These are phyloP conservation scores for Camponotus floridanus DNA, from an alignment of 1,140 invertebrate species.

Conservation along the genomic window DNA sequence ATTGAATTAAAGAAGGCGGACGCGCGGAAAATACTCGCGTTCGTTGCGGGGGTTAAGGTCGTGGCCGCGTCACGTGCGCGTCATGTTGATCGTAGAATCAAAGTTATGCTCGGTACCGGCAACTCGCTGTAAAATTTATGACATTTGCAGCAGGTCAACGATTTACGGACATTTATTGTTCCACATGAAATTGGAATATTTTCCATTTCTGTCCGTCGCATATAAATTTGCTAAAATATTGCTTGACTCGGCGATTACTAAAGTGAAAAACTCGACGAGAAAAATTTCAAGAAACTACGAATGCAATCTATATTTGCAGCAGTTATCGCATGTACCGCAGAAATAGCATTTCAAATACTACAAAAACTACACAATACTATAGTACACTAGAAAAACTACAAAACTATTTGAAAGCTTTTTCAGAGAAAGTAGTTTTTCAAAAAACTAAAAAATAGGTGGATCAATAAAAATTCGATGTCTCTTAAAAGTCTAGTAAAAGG, in stretches of 20 bases:
- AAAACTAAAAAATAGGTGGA: not conserved
- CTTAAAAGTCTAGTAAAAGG: not conserved
- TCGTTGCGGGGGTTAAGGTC: constrained; percentile 53
- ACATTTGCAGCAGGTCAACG: constrained; percentile 40
- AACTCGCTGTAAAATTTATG: constrained; percentile 49
- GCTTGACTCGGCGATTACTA: constrained; percentile 4
- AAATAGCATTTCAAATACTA: not conserved
- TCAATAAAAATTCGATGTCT: not conserved
- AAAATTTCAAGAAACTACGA: not conserved
- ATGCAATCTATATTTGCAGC: not conserved
- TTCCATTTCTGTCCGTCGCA: not conserved
- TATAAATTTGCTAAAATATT: constrained; percentile 42
- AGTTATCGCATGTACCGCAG: not conserved
- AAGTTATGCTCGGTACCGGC: constrained; percentile 31
- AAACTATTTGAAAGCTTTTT: not conserved
- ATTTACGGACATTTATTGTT: constrained; percentile 50
- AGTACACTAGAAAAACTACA: not conserved
- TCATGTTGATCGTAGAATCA: constrained; percentile 38
- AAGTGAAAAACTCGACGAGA: constrained; percentile 7
- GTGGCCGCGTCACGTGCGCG: constrained; percentile 16
- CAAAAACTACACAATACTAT: not conserved
- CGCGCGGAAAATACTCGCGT: not conserved
- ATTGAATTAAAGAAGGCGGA: constrained; percentile 62
- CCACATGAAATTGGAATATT: constrained; percentile 34
- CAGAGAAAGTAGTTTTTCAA: not conserved